These are phyloP conservation scores for Enteromius trimaculatus DNA, from an alignment of 2,797 vertebrate genomes.

Conservation along the genomic window DNA sequence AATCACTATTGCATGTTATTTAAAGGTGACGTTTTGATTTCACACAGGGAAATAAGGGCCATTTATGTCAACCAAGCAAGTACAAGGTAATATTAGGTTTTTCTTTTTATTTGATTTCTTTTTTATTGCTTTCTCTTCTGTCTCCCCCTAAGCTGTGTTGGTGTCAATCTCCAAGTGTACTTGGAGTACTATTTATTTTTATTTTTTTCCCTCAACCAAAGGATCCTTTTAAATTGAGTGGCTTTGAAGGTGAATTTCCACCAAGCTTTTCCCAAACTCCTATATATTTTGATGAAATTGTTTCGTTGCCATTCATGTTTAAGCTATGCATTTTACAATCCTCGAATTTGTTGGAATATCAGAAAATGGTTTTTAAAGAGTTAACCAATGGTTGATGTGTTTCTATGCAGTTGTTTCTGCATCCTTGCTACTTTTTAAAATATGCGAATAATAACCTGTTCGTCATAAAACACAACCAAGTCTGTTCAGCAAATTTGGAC, in stretches of 20 bases:
- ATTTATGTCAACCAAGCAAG: slow-evolving; percentile 32
- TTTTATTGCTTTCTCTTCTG: slow-evolving; percentile 22
- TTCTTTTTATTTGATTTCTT: slow-evolving; percentile 16
- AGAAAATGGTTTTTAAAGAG: neutral
- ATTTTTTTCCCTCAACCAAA: neutral
- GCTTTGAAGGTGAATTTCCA: neutral
- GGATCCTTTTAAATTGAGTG: slow-evolving; percentile 13
- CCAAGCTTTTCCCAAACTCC: neutral
- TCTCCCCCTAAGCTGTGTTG: neutral
- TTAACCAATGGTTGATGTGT: neutral
- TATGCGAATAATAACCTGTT: no score
- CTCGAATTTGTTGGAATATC: neutral
- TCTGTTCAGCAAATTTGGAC: neutral
- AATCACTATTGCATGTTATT: neutral
- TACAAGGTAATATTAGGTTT: slow-evolving; percentile 32
- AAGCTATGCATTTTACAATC: neutral
- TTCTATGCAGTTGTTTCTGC: neutral
- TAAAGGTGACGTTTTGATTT: slow-evolving; percentile 7
- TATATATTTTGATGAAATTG: neutral
- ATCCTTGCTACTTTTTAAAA: neutral
- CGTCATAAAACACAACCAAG: neutral
- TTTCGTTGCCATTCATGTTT: neutral
- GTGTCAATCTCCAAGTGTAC: slow-evolving; percentile 15
- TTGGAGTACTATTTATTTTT: neutral
- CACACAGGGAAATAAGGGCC: slow-evolving; percentile 22